Base-by-base conservation (phyloP, 2,113 vertebrate species). In the Rhegmatorhina hoffmannsi region DNA sequence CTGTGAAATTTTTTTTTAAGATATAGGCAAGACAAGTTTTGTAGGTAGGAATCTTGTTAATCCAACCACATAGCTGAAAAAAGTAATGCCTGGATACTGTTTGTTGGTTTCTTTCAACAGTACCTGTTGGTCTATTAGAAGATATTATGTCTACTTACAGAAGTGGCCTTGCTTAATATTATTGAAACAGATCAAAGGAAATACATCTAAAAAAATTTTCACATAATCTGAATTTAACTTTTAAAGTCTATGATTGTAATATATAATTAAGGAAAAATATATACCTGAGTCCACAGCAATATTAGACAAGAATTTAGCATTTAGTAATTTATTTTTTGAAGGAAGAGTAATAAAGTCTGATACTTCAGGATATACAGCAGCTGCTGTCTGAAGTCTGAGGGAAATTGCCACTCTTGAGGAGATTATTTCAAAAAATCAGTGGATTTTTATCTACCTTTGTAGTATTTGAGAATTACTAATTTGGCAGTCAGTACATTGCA, bases 1-100 rank as follows among this genome's bases (percentile, higher is more conserved):
- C 55, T 80, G 26, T 79, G 66, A 43, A 43, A 15, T 13, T 28
- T 17, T 85, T 89, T 84, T 83, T 64, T 56, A 83, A 86, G 59
- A 43, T 67, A 36, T 86, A 50, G 10, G 63, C 43, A 86, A 63
- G 72, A 62, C 50, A 38, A 67, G 52, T 87, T 95, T 63, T 86
- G 47, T 84, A 75, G 50, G 43, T 74, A 70, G 34, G 34, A 89
- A 81, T 89, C 90, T 77, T 88, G 59, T 90, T 90, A 66, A 95
- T 85, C 63, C 59, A 79, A 86, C 58, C 26, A 75, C 66, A 36
- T 43, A 88, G 58, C 4, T 77, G 20, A 34, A 69, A 88, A 85
- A 93, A 50, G n/a, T 83, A 66, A 62, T 87, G 10, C 77, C 15
- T 64, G 31, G 88, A 62, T 40, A 26, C 36, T 28, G 63, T 28